Evolutionary conservation across 2,888 invertebrate species (phyloP), one percentile per base, ranked within the genome.

Genomic region (Cryptocephalus primarius): DNA sequence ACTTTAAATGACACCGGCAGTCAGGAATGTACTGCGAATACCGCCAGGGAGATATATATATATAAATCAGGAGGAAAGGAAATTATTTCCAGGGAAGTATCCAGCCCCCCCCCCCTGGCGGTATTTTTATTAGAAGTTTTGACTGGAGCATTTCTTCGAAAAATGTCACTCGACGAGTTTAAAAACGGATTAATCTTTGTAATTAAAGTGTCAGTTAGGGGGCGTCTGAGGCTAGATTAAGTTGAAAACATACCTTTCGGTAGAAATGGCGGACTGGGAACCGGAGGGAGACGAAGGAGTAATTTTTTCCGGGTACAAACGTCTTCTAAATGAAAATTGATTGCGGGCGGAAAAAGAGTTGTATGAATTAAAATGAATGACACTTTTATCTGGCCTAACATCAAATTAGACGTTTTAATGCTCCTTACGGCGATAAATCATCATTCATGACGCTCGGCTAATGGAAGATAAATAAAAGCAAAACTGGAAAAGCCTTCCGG

Each of bases 231-330:
- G 36, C 3, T 11, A 36, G 36, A 36, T 36, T 36, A 36, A 36
- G 36, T 36, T 9, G 10, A n/a, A 46, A 31, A 13, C 11, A 33
- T 14, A 8, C 47, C n/a, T 49, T 48, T 54, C 46, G 2, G 6
- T 22, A 22, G 22, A 6, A 22, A 6, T 6, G 3, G 22, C 2
- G 22, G 22, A 4, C 22, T 22, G 22, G 6, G 22, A 22, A 22
- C 2, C 22, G 22, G 22, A 22, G 22, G 22, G 22, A 22, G 22
- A 6, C 22, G 22, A 6, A 22, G 22, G 22, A 22, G 22, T 60
- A 85, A 85, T 95, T 95, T 69, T 87, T 60, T 85, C 83, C 36
- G 74, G 96, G 46, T 90, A 85, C 70, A 89, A 92, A 59, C 93
- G 94, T 70, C 78, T 83, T 43, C 93, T 93, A 70, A 77, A 78